A percentile compares a stretch with the other conserved stretches of the same genome.
phyloP scores from a whole-genome alignment of 2,888 invertebrate species.

The Panopea generosa region DNA sequence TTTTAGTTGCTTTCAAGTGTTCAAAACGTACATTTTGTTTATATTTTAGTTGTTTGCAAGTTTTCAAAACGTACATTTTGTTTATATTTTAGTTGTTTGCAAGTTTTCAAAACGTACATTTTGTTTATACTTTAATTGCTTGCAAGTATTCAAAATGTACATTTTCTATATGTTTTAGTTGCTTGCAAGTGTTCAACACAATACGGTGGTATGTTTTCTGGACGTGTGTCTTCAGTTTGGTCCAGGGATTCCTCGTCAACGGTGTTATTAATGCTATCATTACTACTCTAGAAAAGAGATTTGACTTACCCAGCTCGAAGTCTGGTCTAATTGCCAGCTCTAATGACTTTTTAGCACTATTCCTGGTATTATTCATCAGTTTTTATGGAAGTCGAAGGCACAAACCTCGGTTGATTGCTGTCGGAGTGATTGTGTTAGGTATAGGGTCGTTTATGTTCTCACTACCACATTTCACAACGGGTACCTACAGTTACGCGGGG shows the following conservation, averaged over 20 bases:
- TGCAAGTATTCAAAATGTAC: too few relatives aligned
- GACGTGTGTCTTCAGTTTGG: slow-evolving; percentile 62
- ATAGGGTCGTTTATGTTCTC: slow-evolving; percentile 67
- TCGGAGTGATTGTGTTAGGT: slow-evolving; percentile 63
- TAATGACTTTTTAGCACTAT: slow-evolving; percentile 68
- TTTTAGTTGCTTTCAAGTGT: too few relatives aligned
- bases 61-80: too few relatives aligned
- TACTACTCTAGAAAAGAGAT: slow-evolving; percentile 65
- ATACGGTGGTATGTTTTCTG: slow-evolving; percentile 70
- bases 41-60: too few relatives aligned
- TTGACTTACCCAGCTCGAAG: slow-evolving; percentile 66
- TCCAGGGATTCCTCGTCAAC: slow-evolving; percentile 67
- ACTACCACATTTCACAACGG: slow-evolving; percentile 65
- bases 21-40: too few relatives aligned
- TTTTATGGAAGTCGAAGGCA: slow-evolving; percentile 67
- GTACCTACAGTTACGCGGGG: slow-evolving; percentile 48
- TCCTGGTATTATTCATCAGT: slow-evolving; percentile 64
- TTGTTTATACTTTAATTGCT: too few relatives aligned
- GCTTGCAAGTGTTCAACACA: slow-evolving; percentile 62
- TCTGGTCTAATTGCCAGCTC: slow-evolving; percentile 68
- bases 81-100: too few relatives aligned
- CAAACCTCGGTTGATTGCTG: slow-evolving; percentile 67
- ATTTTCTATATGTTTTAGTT: too few relatives aligned
- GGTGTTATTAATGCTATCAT: slow-evolving; percentile 68
- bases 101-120: too few relatives aligned